phyloP scores from a whole-genome alignment of 2,888 invertebrate genomes.

The Lomographa bimaculata region DNA sequence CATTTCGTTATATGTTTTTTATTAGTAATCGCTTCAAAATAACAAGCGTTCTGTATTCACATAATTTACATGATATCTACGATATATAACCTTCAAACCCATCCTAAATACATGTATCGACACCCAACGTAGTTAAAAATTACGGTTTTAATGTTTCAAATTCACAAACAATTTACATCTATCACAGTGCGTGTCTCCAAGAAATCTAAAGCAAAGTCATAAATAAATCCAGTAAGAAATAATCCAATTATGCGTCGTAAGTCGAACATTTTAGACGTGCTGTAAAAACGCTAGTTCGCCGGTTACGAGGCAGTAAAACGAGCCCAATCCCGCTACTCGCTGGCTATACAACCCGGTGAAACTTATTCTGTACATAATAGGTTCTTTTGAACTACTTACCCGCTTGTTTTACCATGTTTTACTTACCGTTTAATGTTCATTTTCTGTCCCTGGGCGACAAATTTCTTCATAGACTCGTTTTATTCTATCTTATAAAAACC shows the following conservation, averaged over 20 bases:
- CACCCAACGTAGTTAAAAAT: too few species aligned
- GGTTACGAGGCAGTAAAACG: conserved; percentile 74
- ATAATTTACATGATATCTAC: too few species aligned
- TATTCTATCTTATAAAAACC: too few species aligned
- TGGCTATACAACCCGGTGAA: conserved; percentile 49
- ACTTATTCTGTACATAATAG: conserved; percentile 17
- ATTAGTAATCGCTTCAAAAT: too few species aligned
- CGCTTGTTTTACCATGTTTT: conserved; percentile 8
- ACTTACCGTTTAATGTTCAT: too few species aligned
- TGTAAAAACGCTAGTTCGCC: conserved; percentile 66
- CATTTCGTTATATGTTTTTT: too few species aligned
- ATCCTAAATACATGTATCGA: too few species aligned
- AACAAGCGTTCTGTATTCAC: too few species aligned
- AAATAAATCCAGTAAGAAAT: conserved; percentile 57
- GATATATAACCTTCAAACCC: too few species aligned
- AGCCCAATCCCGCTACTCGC: conserved; percentile 41
- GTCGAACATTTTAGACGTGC: conserved; percentile 69
- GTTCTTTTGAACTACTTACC: conserved; percentile 13
- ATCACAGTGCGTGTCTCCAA: conserved; percentile 24
- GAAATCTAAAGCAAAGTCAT: conserved; percentile 29
- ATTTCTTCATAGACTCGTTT: too few species aligned
- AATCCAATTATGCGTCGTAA: conserved; percentile 69
- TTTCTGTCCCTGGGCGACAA: too few species aligned
- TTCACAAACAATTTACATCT: conserved; percentile 5
- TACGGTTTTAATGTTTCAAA: too few species aligned